phyloP scores from a whole-genome alignment of 2,797 vertebrate species.

The Myripristis murdjan region DNA sequence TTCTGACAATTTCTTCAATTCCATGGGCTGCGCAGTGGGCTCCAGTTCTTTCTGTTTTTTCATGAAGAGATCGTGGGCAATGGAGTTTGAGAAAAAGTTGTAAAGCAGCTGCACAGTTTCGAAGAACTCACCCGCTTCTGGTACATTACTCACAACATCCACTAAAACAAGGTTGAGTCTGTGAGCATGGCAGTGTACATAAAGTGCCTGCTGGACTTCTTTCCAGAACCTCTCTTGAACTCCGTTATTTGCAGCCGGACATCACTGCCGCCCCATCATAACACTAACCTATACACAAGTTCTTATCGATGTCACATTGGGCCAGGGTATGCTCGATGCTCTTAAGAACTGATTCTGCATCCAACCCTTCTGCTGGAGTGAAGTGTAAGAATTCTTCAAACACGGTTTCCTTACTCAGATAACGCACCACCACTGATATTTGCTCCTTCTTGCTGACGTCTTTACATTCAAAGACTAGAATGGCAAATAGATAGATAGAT shows the following conservation, averaged over 20 bases:
- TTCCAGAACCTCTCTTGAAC: too few species aligned
- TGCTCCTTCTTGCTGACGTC: slow-evolving; percentile 32
- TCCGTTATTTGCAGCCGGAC: slow-evolving; percentile 1
- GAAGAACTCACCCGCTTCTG: slow-evolving; percentile 14
- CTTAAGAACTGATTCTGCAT: too few species aligned
- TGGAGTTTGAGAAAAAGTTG: slow-evolving; percentile 26
- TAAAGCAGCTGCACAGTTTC: slow-evolving; percentile 13
- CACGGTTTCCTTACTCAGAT: too few species aligned
- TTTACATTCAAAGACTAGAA: slow-evolving; percentile 25
- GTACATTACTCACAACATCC: background rate
- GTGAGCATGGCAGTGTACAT: too few species aligned
- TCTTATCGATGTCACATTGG: slow-evolving; percentile 13
- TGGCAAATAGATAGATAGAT: too few species aligned
- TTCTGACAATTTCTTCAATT: slow-evolving; percentile 19
- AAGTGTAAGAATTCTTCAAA: too few species aligned
- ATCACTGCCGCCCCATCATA: slow-evolving; percentile 19
- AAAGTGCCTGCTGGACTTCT: slow-evolving; percentile 6
- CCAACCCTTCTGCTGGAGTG: too few species aligned
- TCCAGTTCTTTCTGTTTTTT: slow-evolving; percentile 32
- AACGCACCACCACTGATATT: too few species aligned
- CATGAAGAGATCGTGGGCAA: slow-evolving; percentile 23
- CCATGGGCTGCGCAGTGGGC: background rate
- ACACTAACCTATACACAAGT: slow-evolving; percentile 1
- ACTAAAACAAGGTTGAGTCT: slow-evolving; percentile 15
- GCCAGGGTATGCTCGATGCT: slow-evolving; percentile 16